These are phyloP conservation scores for Blera fallax DNA, from an alignment of 2,888 invertebrate species.

Conservation along the genomic window DNA sequence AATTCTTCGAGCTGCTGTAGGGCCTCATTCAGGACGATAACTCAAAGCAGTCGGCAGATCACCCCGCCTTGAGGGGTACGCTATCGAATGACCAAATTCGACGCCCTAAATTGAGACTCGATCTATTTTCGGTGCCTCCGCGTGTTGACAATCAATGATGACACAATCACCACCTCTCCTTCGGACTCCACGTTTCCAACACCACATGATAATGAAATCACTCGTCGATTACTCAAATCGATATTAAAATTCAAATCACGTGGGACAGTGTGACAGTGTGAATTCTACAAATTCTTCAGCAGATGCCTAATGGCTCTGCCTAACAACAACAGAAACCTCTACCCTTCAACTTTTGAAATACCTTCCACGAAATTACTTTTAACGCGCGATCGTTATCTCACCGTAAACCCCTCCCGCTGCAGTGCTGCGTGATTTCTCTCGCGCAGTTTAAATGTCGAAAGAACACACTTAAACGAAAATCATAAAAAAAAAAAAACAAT, in stretches of 20 bases:
- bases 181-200: too few relatives aligned
- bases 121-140: too few relatives aligned
- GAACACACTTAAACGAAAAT: slow-evolving; percentile 34
- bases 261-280: background rate
- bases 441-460: slow-evolving; percentile 48
- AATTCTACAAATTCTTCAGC: background rate
- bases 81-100: too few relatives aligned
- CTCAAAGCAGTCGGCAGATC: too few relatives aligned
- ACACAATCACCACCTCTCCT: too few relatives aligned
- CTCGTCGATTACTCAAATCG: background rate
- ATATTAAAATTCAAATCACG: background rate
- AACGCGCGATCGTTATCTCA: slow-evolving; percentile 16
- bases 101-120: too few relatives aligned
- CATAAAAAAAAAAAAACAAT: slow-evolving; percentile 42
- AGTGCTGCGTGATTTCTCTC: slow-evolving; percentile 32
- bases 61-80: too few relatives aligned
- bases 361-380: background rate
- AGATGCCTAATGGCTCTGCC: background rate
- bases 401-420: background rate
- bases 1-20: too few relatives aligned
- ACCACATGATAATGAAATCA: too few relatives aligned
- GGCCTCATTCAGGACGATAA: too few relatives aligned
- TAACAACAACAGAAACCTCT: background rate
- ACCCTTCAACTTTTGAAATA: background rate
- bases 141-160: too few relatives aligned